These are phyloP conservation scores for Saccopteryx bilineata DNA, from an alignment of 2,113 vertebrate genomes.

Conservation along the genomic window DNA sequence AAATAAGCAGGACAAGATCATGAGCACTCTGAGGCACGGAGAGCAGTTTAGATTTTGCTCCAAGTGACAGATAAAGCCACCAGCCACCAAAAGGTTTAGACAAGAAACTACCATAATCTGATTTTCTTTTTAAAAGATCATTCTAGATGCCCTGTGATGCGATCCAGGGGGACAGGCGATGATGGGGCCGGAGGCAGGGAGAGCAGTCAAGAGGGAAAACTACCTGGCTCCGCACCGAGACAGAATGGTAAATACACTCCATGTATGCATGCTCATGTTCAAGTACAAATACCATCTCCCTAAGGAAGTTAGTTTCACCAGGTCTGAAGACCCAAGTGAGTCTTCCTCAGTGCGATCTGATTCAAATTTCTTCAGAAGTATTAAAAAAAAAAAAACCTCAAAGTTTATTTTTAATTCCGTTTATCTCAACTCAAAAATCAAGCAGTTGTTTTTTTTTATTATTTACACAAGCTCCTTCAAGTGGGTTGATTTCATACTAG, in stretches of 20 bases:
- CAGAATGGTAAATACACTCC: not conserved
- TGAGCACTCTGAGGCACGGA: rapidly evolving
- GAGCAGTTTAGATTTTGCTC: not conserved
- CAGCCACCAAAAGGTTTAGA: not conserved
- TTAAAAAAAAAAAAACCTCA: not conserved
- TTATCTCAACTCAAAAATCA: conserved; percentile 50
- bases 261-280: not conserved
- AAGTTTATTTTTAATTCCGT: not conserved
- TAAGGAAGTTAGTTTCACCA: not conserved
- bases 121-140: conserved; percentile 4
- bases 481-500: not conserved
- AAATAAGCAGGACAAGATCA: not conserved
- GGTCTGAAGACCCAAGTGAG: not conserved
- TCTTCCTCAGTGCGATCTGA: not conserved
- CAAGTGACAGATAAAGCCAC: not conserved
- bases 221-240: too few relatives aligned
- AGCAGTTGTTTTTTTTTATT: not conserved
- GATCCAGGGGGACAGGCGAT: not conserved
- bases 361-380: not conserved
- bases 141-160: not conserved
- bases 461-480: not conserved
- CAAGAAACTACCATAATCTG: not conserved
- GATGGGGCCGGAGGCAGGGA: not conserved
- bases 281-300: not conserved
- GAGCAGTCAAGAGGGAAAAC: not conserved